Percentiles rank a stretch among this genome's conserved stretches.
Conservation (phyloP, 2,113 vertebrate genomes). For the Beaufortia kweichowensis region DNA sequence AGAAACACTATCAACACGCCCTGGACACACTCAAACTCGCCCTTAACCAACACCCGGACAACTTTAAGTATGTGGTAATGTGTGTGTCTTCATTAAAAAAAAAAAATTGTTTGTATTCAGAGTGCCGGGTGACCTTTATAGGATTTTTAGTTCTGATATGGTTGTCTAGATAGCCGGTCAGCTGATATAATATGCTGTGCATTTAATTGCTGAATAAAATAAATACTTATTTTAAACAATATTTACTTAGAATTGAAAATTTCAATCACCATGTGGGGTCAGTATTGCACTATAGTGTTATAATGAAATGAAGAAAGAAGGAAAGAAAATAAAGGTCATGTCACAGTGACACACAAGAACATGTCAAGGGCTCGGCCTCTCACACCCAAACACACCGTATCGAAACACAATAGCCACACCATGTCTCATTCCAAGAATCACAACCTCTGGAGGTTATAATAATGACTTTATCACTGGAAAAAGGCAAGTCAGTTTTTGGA, state of each 20-base stretch:
- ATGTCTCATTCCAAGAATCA: slow-evolving; percentile 10
- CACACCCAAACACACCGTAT: background rate
- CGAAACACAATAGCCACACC: background rate
- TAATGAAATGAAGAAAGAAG: slow-evolving; percentile 30
- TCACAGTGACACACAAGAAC: background rate
- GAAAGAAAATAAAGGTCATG: background rate
- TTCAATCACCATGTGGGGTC: slow-evolving; percentile 71
- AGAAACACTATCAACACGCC: slow-evolving; percentile 91
- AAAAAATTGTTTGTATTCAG: background rate
- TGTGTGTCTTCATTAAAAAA: slow-evolving; percentile 25
- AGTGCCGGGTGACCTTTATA: too few species aligned
- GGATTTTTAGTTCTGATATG: too few species aligned
- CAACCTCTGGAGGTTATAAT: background rate
- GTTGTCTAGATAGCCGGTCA: too few species aligned
- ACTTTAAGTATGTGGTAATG: slow-evolving; percentile 82
- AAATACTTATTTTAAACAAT: too few species aligned
- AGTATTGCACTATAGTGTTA: slow-evolving; percentile 66
- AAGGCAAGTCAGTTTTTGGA: background rate
- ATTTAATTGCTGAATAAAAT: too few species aligned
- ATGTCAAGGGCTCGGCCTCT: background rate
- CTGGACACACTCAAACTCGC: slow-evolving; percentile 87
- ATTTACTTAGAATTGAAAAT: too few species aligned
- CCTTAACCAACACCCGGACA: slow-evolving; percentile 87
- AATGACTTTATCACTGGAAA: background rate
- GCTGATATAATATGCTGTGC: too few species aligned